Evolutionary conservation across 2,888 invertebrate species (phyloP).

Genomic region (Acanthosepion esculentum): DNA sequence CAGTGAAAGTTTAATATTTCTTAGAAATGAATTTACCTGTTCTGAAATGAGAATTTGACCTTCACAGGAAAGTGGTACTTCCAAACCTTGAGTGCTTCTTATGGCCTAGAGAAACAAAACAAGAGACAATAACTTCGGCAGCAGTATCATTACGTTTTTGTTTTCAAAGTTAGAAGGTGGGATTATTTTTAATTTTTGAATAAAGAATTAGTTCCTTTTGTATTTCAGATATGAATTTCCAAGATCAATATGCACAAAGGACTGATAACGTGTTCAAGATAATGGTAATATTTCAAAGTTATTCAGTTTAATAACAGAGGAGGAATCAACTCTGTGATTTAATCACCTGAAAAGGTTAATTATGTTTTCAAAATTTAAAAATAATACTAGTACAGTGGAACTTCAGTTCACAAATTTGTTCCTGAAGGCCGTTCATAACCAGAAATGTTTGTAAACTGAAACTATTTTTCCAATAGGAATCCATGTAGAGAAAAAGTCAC

Average conservation of each 20-base stretch:
- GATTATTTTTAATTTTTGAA: background rate
- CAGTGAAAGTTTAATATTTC: background rate
- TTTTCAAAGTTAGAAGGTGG: background rate
- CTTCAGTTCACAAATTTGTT: no score
- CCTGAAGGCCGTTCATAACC: no score
- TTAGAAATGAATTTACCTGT: slow-evolving; percentile 65
- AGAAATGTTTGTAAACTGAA: no score
- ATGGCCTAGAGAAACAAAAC: slow-evolving; percentile 71
- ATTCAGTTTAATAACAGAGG: no score
- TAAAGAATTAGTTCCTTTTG: no score
- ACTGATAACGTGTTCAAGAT: no score
- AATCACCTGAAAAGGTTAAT: background rate
- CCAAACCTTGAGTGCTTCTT: slow-evolving; percentile 75
- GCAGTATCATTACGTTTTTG: background rate
- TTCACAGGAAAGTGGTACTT: slow-evolving; percentile 75
- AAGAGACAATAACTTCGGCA: background rate
- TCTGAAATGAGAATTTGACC: slow-evolving; percentile 73
- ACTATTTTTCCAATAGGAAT: no score
- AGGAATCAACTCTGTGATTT: background rate
- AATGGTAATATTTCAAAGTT: no score
- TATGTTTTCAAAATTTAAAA: background rate
- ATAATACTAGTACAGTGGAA: no score
- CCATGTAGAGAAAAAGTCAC: no score
- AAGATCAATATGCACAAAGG: no score
- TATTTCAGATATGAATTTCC: no score